Base-by-base conservation (phyloP, 2,113 vertebrate genomes). In the Cephalopholis sonnerati region DNA sequence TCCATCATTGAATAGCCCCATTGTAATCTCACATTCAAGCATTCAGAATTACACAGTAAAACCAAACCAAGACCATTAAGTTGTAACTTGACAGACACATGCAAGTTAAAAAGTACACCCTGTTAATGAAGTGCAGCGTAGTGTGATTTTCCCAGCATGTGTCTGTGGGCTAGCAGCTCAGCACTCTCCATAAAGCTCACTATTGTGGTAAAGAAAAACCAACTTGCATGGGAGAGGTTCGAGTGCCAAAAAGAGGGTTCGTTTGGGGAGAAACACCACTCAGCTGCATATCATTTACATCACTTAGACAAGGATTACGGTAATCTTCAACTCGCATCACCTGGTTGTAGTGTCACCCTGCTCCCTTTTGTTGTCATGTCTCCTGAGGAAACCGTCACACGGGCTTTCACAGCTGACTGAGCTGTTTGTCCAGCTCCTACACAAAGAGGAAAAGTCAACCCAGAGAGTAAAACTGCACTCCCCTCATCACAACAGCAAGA, bases 391-490 rank as follows among this genome's bases (percentile, higher is more conserved):
- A 73, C 74, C 57, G 64, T 79, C 83, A 63, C 74, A 71, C 41
- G 7, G 71, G 83, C 86, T 86, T 87, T 94, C 86, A 91, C 87
- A 86, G 89, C 73, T 87, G 91, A 89, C 80, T 88, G 90, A 84
- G 29, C 78, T 79, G 70, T 82, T 90, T 87, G 69, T 86, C 71
- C 59, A 39, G 39, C 69, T 83, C 76, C 77, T 32, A 74, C 64
- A 64, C 64, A 7, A 41, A 83, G 36, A 73, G 72, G 27, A 73
- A 82, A 89, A 88, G 78, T 84, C 69, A 85, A 88, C 83, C 75
- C 27, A 1, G 69, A 41, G 71, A 79, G 68, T 62, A 67, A 84
- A 87, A 63, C 78, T 64, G 71, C 59, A 51, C 77, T 50, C 77
- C 54, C 65, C 74, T 74, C 65, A 72, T 85, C 84, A 82, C 81